Conservation (phyloP, 2,113 vertebrate genomes). For the Rutilus rutilus region DNA sequence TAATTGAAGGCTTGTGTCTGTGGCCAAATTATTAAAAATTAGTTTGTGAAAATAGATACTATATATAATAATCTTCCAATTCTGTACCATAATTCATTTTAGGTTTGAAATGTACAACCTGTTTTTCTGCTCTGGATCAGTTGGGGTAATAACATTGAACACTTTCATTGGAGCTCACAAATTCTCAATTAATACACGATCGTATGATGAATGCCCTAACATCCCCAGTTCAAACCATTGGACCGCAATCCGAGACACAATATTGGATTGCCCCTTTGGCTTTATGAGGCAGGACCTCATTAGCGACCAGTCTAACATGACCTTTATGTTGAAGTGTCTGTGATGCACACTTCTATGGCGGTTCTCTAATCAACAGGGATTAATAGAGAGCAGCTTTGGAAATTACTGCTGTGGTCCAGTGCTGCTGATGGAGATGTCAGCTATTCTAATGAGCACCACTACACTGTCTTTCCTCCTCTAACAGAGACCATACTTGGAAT, state of each 20-base stretch:
- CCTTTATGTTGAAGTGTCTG: constrained; percentile 58
- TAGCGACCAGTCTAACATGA: constrained; percentile 60
- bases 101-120: background rate
- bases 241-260: constrained; percentile 53
- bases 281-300: constrained; percentile 69
- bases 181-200: constrained; percentile 64
- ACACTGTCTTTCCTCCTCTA: constrained; percentile 26
- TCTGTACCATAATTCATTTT: background rate
- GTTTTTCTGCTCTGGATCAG: constrained; percentile 18
- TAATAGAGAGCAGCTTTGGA: constrained; percentile 64
- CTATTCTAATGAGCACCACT: constrained; percentile 63
- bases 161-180: constrained; percentile 56
- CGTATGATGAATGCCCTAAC: constrained; percentile 50
- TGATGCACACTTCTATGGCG: constrained; percentile 57
- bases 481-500: background rate
- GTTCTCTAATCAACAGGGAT: constrained; percentile 62
- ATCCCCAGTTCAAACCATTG: constrained; percentile 17
- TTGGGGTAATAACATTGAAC: constrained; percentile 62
- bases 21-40: background rate
- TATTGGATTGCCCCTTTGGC: constrained; percentile 73
- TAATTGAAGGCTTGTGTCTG: background rate
- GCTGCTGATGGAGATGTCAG: constrained; percentile 61
- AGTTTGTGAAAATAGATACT: background rate
- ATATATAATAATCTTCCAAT: background rate
- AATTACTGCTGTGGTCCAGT: constrained; percentile 58